Evolutionary conservation across 1,140 invertebrate genomes (phyloP).

Genomic region (Protaetia brevitarsis): DNA sequence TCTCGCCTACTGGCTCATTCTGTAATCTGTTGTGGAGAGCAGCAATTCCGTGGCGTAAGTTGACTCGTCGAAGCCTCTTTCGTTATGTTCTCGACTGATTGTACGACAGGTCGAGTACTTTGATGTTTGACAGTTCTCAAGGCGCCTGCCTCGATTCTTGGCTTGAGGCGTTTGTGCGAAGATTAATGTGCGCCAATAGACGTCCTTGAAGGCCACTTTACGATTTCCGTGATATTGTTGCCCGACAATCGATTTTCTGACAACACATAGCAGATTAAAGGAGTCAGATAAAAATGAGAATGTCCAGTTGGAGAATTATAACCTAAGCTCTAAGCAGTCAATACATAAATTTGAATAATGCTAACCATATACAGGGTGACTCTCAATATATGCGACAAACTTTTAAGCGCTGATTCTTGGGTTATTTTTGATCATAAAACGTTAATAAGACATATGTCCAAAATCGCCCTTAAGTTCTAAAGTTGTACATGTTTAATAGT

Average conservation of each 20-base stretch:
- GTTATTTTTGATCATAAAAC: too few relatives aligned
- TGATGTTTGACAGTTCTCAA: slow-evolving; percentile 90
- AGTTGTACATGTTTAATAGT: too few relatives aligned
- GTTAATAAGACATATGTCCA: background rate
- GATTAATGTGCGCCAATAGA: slow-evolving; percentile 75
- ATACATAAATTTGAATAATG: too few relatives aligned
- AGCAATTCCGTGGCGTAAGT: slow-evolving; percentile 77
- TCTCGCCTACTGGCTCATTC: too few relatives aligned
- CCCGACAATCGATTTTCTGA: slow-evolving; percentile 75
- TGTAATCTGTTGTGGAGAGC: too few relatives aligned
- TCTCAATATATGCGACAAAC: too few relatives aligned
- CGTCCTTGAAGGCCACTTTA: slow-evolving; percentile 81
- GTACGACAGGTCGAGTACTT: slow-evolving; percentile 76
- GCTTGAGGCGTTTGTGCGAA: slow-evolving; percentile 75
- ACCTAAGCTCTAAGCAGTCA: too few relatives aligned
- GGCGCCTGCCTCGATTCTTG: slow-evolving; percentile 71
- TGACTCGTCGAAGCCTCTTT: slow-evolving; percentile 74
- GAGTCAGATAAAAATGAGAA: background rate
- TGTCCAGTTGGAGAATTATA: too few relatives aligned
- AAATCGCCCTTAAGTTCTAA: too few relatives aligned
- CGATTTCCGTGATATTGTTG: slow-evolving; percentile 73
- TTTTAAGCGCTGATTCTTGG: too few relatives aligned
- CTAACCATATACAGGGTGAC: too few relatives aligned
- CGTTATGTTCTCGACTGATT: slow-evolving; percentile 70
- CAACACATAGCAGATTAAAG: slow-evolving; percentile 40